Evolutionary conservation across 2,113 vertebrate species (phyloP).

Genomic region (Carassius gibelio): DNA sequence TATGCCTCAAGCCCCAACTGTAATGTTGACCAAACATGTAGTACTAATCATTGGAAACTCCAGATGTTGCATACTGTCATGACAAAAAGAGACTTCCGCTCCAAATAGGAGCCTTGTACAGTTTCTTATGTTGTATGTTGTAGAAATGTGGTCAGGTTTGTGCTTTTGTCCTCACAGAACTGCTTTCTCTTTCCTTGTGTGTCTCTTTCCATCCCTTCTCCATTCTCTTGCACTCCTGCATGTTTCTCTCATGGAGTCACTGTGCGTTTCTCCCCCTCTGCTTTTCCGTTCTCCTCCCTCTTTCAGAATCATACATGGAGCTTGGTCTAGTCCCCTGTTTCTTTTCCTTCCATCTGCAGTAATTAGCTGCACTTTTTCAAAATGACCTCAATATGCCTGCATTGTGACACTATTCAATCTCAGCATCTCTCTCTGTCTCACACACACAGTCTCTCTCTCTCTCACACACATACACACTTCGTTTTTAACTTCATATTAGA

Average conservation of each 20-base stretch:
- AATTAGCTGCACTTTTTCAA: slow-evolving; percentile 51
- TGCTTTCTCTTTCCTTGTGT: neutral
- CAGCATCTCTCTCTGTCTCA: slow-evolving; percentile 10
- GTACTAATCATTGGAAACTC: neutral
- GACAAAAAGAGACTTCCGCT: neutral
- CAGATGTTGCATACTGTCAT: neutral
- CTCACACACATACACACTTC: slow-evolving; percentile 13
- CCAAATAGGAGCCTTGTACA: neutral
- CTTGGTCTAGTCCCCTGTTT: slow-evolving; percentile 7
- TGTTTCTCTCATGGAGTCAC: neutral
- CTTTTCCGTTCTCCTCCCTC: slow-evolving; percentile 9
- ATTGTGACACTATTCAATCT: slow-evolving; percentile 48
- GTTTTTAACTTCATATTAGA: slow-evolving; percentile 35
- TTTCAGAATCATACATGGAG: slow-evolving; percentile 11
- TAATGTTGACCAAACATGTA: neutral
- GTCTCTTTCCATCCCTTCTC: neutral
- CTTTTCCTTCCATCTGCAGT: slow-evolving; percentile 39
- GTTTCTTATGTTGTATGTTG: neutral
- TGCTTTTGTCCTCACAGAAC: neutral
- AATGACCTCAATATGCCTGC: slow-evolving; percentile 57
- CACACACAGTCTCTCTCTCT: neutral
- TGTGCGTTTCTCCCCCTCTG: neutral
- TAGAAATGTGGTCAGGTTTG: neutral
- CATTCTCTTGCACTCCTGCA: neutral
- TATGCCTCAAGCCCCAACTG: neutral